A percentile compares a stretch with the other conserved stretches of the same genome.
Evolutionary conservation across 2,888 invertebrate species (phyloP).

Genomic region (Dynastes tityus): DNA sequence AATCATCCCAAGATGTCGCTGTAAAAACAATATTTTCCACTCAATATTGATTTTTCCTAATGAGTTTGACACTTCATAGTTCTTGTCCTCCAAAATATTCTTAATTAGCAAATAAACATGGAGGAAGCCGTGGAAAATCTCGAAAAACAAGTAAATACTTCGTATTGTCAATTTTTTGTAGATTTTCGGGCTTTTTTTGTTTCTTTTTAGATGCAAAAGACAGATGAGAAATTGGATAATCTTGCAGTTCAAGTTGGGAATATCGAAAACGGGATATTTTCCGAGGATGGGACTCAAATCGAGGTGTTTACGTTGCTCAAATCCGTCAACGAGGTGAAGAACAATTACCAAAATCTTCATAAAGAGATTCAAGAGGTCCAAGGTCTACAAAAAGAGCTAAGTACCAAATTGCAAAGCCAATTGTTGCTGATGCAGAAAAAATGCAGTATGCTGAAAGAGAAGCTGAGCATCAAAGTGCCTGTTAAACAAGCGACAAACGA

Average conservation of each 20-base stretch:
- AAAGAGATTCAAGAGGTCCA: conserved; percentile 87
- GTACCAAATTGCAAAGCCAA: conserved; percentile 82
- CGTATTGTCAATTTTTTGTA: background rate
- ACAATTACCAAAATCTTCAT: conserved; percentile 85
- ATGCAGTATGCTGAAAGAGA: conserved; percentile 81
- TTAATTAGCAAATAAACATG: conserved; percentile 56
- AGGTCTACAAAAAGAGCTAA: conserved; percentile 84
- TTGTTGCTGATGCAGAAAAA: conserved; percentile 82
- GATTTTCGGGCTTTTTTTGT: background rate
- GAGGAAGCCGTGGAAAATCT: conserved; percentile 66
- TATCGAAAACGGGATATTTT: conserved; percentile 78
- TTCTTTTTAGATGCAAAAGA: conserved; percentile 78
- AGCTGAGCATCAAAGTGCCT: conserved; percentile 68
- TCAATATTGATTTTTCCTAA: conserved; percentile 34
- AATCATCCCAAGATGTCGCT: conserved; percentile 35
- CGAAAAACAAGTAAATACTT: conserved; percentile 65
- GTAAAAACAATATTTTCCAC: background rate
- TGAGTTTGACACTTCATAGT: conserved; percentile 24
- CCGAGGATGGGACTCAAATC: conserved; percentile 71
- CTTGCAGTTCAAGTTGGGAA: conserved; percentile 84
- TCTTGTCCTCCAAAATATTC: background rate
- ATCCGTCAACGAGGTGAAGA: conserved; percentile 85
- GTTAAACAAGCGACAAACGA: conserved; percentile 38
- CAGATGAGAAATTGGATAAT: conserved; percentile 81
- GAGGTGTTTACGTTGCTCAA: conserved; percentile 83